Evolutionary conservation across 2,888 invertebrate genomes (phyloP), one percentile per base, ranked within the genome.

Genomic region (Antheraea yamamai): DNA sequence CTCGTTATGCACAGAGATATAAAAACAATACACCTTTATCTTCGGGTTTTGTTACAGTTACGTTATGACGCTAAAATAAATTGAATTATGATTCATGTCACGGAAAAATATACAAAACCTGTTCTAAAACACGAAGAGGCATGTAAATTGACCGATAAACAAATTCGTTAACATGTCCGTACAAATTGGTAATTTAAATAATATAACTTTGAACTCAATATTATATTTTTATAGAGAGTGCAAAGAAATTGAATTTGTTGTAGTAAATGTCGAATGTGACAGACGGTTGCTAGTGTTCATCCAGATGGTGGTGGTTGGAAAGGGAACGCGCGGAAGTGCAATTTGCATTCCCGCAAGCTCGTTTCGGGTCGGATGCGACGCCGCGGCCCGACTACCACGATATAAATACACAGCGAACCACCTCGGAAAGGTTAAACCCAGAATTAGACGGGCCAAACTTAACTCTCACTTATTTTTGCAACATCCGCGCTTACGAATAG

Each of bases 361-460:
- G 78, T 77, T 76, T 81, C 81, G 81, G 35, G 82, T 83, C 79
- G 83, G 81, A 79, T 78, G 79, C 77, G 79, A 77, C 81, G 79
- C 74, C 75, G 76, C 78, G 74, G 72, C 47, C 71, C 73, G 70
- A 68, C 18, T 20, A 68, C 68, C 73, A 23, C 76, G 78, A 75
- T 92, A 92, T 89, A 87, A 88, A 91, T 93, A 93, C 87, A 39
- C 8, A 79, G 84, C 88, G 84, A 85, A 86, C 87, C 85, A 86
- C 90, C 88, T 89, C 90, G 86, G 82, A 93, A 93, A 93, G 93
- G 93, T 92, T 92, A 89, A 87, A 80, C 85, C 87, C 91, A 84
- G 86, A 93, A 89, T 92, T 92, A 93, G 93, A 89, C 80, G 78
- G 79, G 87, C 91, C 90, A 92, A 92, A 93, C 92, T 93, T 93